A percentile compares a stretch with the other conserved stretches of the same genome.
These are phyloP conservation scores for Peromyscus leucopus DNA, from an alignment of 2,113 vertebrate genomes.

Conservation along the genomic window DNA sequence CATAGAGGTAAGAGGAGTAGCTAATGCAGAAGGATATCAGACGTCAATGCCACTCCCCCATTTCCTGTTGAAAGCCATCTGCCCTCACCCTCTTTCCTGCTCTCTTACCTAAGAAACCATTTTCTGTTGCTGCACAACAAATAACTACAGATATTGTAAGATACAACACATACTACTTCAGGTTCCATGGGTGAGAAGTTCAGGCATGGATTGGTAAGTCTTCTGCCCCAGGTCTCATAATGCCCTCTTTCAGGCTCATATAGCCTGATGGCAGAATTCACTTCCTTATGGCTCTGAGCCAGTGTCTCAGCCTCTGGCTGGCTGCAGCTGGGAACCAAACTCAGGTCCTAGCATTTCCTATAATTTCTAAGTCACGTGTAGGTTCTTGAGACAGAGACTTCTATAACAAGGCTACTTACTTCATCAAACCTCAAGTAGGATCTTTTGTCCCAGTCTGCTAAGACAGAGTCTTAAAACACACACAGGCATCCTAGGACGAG, in stretches of 20 bases:
- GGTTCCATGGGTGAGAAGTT: background rate
- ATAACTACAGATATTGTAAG: background rate
- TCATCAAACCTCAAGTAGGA: background rate
- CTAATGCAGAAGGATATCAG: background rate
- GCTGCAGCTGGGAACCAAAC: background rate
- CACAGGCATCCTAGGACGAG: background rate
- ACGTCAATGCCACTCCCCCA: background rate
- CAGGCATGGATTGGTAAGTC: background rate
- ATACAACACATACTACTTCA: background rate
- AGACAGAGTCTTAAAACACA: background rate
- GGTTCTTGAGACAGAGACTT: background rate
- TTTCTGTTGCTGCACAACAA: background rate
- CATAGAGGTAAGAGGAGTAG: background rate
- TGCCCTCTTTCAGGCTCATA: background rate
- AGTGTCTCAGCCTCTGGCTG: background rate
- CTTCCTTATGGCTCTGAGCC: background rate
- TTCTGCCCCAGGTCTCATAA: background rate
- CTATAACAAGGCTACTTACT: background rate
- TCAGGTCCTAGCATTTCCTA: background rate
- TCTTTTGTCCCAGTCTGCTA: background rate
- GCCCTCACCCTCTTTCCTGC: background rate
- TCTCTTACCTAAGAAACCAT: background rate
- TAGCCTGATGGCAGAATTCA: background rate
- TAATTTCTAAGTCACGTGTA: background rate
- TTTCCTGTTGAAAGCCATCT: background rate